Base-by-base conservation (phyloP, 2,888 invertebrate genomes). In the Ditylenchus weischeri region DNA sequence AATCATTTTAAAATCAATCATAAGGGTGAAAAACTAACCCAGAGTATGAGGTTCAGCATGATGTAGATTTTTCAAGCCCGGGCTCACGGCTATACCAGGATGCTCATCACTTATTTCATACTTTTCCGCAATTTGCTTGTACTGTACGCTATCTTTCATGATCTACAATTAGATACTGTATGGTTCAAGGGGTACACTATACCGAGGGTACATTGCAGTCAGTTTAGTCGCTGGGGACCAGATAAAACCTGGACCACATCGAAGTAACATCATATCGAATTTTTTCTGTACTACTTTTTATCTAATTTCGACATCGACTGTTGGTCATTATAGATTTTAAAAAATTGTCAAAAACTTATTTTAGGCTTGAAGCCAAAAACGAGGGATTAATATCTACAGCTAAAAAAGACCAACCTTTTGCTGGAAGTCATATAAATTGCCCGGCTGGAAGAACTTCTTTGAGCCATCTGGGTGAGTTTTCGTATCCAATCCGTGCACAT, bases 61-160 rank as follows among this genome's bases (percentile, higher is more conserved):
- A 29, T 65, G 62, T 43, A 78, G 66, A 49, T 73, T 73, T 59
- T 72, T 73, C 67, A 81, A 63, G 15, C 70, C 64, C 18, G 81
- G 81, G 61, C 67, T 75, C 21, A 82, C 76, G 43, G 62, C 75
- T 29, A 81, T 68, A 60, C 81, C 81, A 38, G 81, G 81, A 71
- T 81, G 81, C 57, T 81, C 80, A 51, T 73, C 71, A 65, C 77
- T 77, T 23, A 81, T 65, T 18, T 74, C 72, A 66, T 72, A 80
- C 62, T 78, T 77, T 58, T 75, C 77, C 21, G 76, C 75, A 47
- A 81, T 78, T 29, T 76, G 70, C 67, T 81, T 79, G 73, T 77
- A 81, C 65, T 81, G 81, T 18, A 69, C 69, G 6, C 78, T 77
- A 23, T 66, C 70, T 64, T 75, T 66, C 64, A 75, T 75, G 43